phyloP scores from a whole-genome alignment of 2,113 vertebrate genomes.

The Benitochromis conjunctus region DNA sequence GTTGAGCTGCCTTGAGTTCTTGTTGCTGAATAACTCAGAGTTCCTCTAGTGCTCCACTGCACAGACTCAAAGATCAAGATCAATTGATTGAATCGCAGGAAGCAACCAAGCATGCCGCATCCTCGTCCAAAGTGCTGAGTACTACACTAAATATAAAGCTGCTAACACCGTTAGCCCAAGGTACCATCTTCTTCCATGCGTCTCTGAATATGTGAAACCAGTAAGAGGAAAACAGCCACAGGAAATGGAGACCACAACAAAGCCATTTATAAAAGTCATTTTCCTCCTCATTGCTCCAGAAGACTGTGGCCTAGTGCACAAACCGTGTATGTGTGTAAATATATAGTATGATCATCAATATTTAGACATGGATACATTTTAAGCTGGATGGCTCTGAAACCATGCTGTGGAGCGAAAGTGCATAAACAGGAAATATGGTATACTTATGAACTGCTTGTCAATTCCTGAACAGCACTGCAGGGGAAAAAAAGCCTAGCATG shows the following conservation, averaged over 20 bases:
- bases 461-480: background rate
- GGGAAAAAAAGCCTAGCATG: background rate
- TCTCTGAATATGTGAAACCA: constrained; percentile 13
- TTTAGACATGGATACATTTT: background rate
- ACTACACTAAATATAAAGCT: constrained; percentile 24
- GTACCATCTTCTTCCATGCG: background rate
- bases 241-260: background rate
- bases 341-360: background rate
- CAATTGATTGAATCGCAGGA: constrained; percentile 18
- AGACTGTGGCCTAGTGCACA: background rate
- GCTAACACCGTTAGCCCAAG: constrained; percentile 34
- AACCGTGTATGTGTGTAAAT: background rate
- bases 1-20: background rate
- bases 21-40: background rate
- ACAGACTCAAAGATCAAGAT: background rate
- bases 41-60: background rate
- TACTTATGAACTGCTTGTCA: background rate
- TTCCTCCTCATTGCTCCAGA: background rate
- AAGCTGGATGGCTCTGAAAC: background rate
- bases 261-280: background rate
- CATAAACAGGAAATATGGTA: background rate
- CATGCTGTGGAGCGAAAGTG: background rate
- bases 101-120: background rate
- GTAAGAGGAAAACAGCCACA: constrained; percentile 1
- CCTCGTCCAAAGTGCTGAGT: constrained; percentile 21